Evolutionary conservation across 2,797 vertebrate species (phyloP).

Genomic region (Salarias fasciatus): DNA sequence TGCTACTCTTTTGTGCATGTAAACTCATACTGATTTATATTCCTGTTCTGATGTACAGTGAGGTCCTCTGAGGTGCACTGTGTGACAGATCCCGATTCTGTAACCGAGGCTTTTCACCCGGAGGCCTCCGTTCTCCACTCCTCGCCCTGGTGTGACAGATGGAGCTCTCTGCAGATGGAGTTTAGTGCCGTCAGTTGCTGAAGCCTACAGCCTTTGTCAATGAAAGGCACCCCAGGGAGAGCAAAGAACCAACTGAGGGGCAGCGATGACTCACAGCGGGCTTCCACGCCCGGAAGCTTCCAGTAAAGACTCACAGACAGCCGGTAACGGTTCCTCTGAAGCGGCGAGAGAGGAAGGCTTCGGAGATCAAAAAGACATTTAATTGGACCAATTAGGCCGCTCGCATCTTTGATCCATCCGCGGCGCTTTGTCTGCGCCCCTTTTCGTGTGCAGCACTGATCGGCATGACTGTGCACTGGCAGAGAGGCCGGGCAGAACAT

Average conservation of each 20-base stretch:
- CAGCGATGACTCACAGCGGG: conserved; percentile 62
- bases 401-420: conserved; percentile 54
- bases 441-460: conserved; percentile 31
- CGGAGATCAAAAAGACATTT: conserved; percentile 53
- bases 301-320: conserved; percentile 43
- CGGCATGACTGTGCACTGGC: conserved; percentile 23
- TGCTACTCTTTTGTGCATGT: too few species aligned
- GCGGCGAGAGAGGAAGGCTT: conserved; percentile 13
- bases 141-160: conserved; percentile 52
- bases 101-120: conserved; percentile 29
- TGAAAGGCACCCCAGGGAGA: conserved; percentile 63
- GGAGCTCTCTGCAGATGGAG: conserved; percentile 37
- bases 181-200: conserved; percentile 57
- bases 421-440: conserved; percentile 36
- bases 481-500: conserved; percentile 34
- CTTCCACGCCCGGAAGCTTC: conserved; percentile 63
- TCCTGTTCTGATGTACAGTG: too few species aligned
- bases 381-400: conserved; percentile 56
- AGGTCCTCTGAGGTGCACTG: too few species aligned
- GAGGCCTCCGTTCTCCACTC: conserved; percentile 35
- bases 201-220: conserved; percentile 61
- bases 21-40: too few species aligned
- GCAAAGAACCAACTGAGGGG: conserved; percentile 56
- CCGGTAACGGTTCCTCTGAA: conserved; percentile 36
- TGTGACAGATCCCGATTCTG: not conserved